phyloP scores from a whole-genome alignment of 2,797 vertebrate species.

The Sphaeramia orbicularis region DNA sequence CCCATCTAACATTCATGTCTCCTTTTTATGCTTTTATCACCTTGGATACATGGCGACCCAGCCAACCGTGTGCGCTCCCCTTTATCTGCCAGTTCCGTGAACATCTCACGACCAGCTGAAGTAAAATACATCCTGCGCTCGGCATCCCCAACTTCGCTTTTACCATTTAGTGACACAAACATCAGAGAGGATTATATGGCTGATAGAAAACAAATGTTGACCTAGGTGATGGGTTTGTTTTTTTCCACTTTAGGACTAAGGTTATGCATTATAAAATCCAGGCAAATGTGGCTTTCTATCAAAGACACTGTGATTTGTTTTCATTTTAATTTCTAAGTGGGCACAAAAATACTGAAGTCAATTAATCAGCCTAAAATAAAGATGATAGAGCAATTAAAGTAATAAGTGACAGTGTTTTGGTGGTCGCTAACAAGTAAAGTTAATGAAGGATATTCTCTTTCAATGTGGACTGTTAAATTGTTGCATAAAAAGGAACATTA shows the following conservation, averaged over 20 bases:
- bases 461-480: conserved; percentile 7
- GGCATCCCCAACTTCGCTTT: conserved; percentile 51
- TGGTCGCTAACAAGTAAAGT: too few relatives aligned
- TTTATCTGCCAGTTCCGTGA: conserved; percentile 75
- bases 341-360: neutral
- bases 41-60: conserved; percentile 77
- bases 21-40: conserved; percentile 90
- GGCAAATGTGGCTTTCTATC: neutral
- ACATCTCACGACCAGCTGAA: conserved; percentile 69
- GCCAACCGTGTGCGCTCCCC: conserved; percentile 70
- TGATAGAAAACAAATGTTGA: conserved; percentile 53
- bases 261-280: neutral
- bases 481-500: conserved; percentile 36
- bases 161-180: conserved; percentile 75
- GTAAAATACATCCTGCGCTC: conserved; percentile 67
- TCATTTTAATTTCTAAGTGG: neutral
- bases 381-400: too few relatives aligned
- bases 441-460: too few relatives aligned
- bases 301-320: neutral
- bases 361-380: too few relatives aligned
- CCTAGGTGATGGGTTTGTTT: conserved; percentile 10
- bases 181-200: conserved; percentile 55
- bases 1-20: conserved; percentile 86
- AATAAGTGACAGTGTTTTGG: too few relatives aligned
- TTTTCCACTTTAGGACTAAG: neutral